Base-by-base conservation (phyloP, 2,113 vertebrate species). In the Lagopus muta region DNA sequence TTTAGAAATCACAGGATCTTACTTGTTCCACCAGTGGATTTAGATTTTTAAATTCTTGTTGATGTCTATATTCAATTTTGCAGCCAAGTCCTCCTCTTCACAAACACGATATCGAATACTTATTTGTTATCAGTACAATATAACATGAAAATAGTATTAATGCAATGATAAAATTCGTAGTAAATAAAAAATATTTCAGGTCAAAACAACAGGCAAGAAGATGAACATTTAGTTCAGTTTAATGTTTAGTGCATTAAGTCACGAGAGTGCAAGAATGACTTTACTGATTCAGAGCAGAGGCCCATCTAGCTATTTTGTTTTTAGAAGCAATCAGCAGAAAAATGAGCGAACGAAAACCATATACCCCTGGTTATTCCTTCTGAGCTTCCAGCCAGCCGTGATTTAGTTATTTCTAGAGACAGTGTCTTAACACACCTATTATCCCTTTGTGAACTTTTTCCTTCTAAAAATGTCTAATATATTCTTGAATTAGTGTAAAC, bases 1-100 rank as follows among this genome's bases (percentile, higher is more conserved):
- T 90, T 92, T 83, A 86, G 80, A 84, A 90, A 77, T 78, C 34
- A 11, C 32, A 43, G 18, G 36, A 73, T 92, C 38, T 77, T 61
- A 52, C 38, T 73, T 62, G 40, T 86, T 86, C n/a, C 42, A 36
- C 4, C 13, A 60, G 12, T 71, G 32, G 65, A 86, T 74, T 88
- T 74, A 81, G 67, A 60, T 42, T 62, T 89, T 67, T 84, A 20
- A 90, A 92, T 78, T 14, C 7, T 77, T 66, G 27, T 28, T 71
- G 6, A 47, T 71, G 21, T 88, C 62, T 84, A 7, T 58, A 28
- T 48, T 57, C 24, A 71, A 36, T 50, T 86, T 32, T 83, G 34
- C 80, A 60, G 2, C 12, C n/a, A 86, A 9, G 6, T 58, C 42
- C 57, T 88, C 24, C 55, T 66, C n/a, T 88, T 83, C 50, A 50